Percentiles rank a stretch among this genome's conserved stretches.
These are phyloP conservation scores for Atopsyche davidsoni DNA, from an alignment of 1,140 invertebrate genomes.

Conservation along the genomic window DNA sequence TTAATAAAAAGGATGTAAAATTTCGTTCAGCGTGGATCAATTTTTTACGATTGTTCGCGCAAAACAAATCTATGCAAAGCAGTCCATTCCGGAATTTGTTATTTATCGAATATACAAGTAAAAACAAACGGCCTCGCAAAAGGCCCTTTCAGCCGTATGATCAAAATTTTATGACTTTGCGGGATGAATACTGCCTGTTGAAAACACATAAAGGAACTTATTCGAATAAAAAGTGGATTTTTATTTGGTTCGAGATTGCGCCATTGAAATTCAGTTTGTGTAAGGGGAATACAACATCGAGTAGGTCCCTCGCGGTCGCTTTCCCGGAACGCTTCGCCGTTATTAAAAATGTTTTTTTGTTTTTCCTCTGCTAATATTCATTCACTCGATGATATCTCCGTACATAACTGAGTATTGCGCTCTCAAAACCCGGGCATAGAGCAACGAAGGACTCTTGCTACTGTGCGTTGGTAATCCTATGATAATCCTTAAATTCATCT, in stretches of 20 bases:
- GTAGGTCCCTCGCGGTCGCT: too few relatives aligned
- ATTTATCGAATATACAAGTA: background rate
- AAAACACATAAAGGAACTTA: background rate
- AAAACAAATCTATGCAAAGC: background rate
- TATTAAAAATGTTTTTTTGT: too few relatives aligned
- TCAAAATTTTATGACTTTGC: background rate
- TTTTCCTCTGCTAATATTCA: too few relatives aligned
- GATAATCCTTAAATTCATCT: too few relatives aligned
- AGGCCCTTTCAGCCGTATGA: background rate
- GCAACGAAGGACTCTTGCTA: too few relatives aligned
- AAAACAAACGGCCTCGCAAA: background rate
- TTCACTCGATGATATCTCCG: too few relatives aligned
- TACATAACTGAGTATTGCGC: too few relatives aligned
- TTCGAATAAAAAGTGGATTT: slow-evolving; percentile 11
- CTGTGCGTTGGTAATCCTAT: too few relatives aligned
- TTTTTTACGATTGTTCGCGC: background rate
- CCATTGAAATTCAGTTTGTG: slow-evolving; percentile 18
- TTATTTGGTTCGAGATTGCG: slow-evolving; percentile 10
- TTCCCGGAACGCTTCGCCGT: too few relatives aligned
- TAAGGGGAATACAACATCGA: slow-evolving; percentile 10
- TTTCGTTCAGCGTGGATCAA: too few relatives aligned
- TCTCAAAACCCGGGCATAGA: too few relatives aligned
- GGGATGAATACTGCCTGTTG: background rate
- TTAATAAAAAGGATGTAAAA: too few relatives aligned
- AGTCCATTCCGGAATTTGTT: background rate